These are phyloP conservation scores for Dioctria rufipes DNA, from an alignment of 2,888 invertebrate species.

Conservation along the genomic window DNA sequence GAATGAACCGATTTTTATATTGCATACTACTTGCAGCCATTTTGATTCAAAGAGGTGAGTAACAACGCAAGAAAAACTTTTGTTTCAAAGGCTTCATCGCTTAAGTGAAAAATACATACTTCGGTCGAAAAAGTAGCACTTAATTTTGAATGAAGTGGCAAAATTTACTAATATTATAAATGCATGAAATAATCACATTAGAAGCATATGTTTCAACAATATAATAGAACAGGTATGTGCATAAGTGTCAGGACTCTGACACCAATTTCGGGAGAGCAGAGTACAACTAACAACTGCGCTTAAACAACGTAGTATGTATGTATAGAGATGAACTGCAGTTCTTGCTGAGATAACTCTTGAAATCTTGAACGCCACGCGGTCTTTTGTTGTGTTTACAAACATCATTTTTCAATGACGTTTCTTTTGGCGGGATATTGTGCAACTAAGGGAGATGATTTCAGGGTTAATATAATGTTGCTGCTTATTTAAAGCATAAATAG, in stretches of 20 bases:
- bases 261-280: conserved; percentile 10
- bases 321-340: background rate
- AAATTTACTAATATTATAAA: no score
- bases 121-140: no score
- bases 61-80: background rate
- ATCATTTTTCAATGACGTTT: conserved; percentile 19
- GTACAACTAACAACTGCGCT: background rate
- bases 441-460: background rate
- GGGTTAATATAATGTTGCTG: no score
- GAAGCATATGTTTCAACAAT: no score
- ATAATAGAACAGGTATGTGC: background rate
- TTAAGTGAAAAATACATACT: no score
- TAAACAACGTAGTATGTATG: background rate
- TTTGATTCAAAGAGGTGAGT: conserved; percentile 67
- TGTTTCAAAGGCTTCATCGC: no score
- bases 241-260: conserved; percentile 26
- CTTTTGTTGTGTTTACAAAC: conserved; percentile 54
- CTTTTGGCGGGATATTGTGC: background rate
- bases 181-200: no score
- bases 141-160: no score
- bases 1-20: conserved; percentile 66
- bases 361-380: conserved; percentile 46
- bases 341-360: background rate
- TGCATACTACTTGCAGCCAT: conserved; percentile 67
- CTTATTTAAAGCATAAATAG: no score